Evolutionary conservation across 2,113 vertebrate species (phyloP), one percentile per base, ranked within the genome.

Genomic region (Gulo gulo): DNA sequence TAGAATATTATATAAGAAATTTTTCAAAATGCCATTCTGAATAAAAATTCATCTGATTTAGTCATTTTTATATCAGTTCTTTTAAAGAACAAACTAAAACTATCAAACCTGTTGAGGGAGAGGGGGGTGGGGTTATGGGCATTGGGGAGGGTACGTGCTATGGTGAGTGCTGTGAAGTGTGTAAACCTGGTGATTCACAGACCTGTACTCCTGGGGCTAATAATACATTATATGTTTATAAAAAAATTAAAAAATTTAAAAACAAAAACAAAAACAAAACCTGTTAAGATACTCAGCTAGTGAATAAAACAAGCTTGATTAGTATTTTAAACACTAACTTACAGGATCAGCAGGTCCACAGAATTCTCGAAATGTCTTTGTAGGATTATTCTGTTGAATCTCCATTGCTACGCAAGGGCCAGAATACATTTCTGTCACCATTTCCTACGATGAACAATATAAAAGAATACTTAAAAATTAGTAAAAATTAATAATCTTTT

Each of bases 301-400:
- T 82, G 13, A 5, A 11, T n/a, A 76, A 84, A 36, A 87, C 13
- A 50, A 80, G 71, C 10, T 78, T 61, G 12, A 39, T 14, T 67
- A 57, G 61, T 63, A 83, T 65, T 93, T 84, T 93, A 88, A 47
- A 73, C 73, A 97, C 50, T 96, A 76, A 99, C 99, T 99, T 99
- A 99, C 99, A 84, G 99, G 99, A 97, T 99, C 99, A 42, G 99
- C 98, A 45, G 99, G 99, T 29, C 99, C 99, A 95, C 99, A 99
- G 98, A 99, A 99, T 59, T 99, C 99, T 97, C 99, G 99, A 98
- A 99, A 99, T 34, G 98, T 97, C 98, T 99, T 99, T 20, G 98
- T 97, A 91, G 98, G 59, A 39, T 99, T 98, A 0, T 97, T 93
- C 7, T 99, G 98, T 21, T 98, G 99, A 97, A 99, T 99, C 97